Base-by-base conservation (phyloP, 2,113 vertebrate genomes). In the Chionomys nivalis region DNA sequence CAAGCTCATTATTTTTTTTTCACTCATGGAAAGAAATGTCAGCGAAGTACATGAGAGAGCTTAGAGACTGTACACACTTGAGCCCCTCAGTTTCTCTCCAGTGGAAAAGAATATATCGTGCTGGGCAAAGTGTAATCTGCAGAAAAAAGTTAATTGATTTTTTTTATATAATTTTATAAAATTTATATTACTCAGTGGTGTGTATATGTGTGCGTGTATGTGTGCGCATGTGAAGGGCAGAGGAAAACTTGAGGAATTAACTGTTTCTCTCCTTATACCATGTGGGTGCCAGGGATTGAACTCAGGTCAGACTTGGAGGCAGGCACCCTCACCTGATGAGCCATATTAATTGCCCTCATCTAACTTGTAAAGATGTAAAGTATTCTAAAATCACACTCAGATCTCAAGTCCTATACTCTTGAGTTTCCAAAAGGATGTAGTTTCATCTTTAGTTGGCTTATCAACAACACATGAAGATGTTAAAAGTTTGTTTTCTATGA, bases 1-100 rank as follows among this genome's bases (percentile, higher is more conserved):
- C 28, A 93, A 93, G 91, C 58, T 85, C 36, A 49, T 68, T 21
- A 68, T 58, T 65, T 91, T 85, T 93, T 90, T 68, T 79, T 47
- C 78, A 58, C 58, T 96, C 28, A 63, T n/a, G 77, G 55, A 94
- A 58, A 90, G 72, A 82, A 58, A n/a, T 61, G 44, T 42, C 13
- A 47, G 42, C 78, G 61, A 9, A 4, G 36, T 66, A 58, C 2
- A 36, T 3, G 11, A 75, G 36, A 63, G 55, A 44, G 31, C 16
- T n/a, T 90, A 58, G 81, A 93, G 23, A 1, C 1, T 58, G 33
- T 42, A 63, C 39, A 39, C 17, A 11, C 31, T 66, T 87, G 31
- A 52, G 14, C 63, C 19, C 4, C 0, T 75, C 28, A 21, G n/a
- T 93, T 75, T 70, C 19, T 89, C 77, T 19, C 4, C n/a, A 73